A percentile compares a stretch with the other conserved stretches of the same genome.
These are phyloP conservation scores for Dendrolimus punctatus DNA, from an alignment of 1,140 invertebrate genomes.

Conservation along the genomic window DNA sequence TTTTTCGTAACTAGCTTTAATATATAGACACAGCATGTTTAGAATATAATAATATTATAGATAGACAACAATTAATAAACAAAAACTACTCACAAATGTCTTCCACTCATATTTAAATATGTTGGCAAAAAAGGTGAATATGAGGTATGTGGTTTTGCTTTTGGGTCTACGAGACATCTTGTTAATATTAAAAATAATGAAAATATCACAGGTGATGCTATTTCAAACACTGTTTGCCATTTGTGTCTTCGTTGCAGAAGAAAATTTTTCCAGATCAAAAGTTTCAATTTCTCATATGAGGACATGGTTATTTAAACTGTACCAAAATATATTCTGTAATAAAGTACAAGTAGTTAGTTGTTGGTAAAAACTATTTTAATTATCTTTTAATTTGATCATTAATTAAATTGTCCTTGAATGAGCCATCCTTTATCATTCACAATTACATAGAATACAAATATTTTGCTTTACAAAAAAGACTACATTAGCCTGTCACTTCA, in stretches of 20 bases:
- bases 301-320: conserved; percentile 34
- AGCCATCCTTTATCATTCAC: too few species aligned
- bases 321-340: background rate
- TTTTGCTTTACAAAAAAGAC: too few species aligned
- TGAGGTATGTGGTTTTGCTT: conserved; percentile 44
- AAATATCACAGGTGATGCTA: conserved; percentile 82
- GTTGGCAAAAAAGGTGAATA: conserved; percentile 56
- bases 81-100: conserved; percentile 45
- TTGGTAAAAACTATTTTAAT: too few species aligned
- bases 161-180: conserved; percentile 72
- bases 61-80: background rate
- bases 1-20: too few species aligned
- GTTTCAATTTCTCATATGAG: conserved; percentile 73
- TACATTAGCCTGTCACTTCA: too few species aligned
- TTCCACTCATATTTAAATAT: conserved; percentile 53
- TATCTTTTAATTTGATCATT: too few species aligned
- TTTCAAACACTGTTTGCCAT: conserved; percentile 81
- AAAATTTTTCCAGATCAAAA: conserved; percentile 91
- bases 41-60: too few species aligned
- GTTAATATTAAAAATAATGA: conserved; percentile 80
- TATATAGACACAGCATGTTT: too few species aligned
- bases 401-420: too few species aligned
- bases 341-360: too few species aligned
- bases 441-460: too few species aligned
- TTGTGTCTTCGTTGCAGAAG: conserved; percentile 83